Percentiles rank a stretch among this genome's conserved stretches.
Conservation (phyloP, 2,113 vertebrate genomes). For the Ascaphus truei region DNA sequence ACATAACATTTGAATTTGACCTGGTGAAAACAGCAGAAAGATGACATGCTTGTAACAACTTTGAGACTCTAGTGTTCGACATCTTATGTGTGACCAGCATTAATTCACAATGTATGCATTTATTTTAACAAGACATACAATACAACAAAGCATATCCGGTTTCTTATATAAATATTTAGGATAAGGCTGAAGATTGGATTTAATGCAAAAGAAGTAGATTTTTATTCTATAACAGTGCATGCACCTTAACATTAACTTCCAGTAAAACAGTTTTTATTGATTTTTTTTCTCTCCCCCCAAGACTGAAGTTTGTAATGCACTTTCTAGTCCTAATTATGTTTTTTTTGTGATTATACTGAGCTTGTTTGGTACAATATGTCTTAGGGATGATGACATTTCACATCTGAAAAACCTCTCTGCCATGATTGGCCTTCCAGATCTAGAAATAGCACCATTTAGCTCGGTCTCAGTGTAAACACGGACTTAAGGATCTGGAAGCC, state of each 20-base stretch:
- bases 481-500: constrained; percentile 42
- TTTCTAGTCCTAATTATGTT: constrained; percentile 10
- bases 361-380: constrained; percentile 9
- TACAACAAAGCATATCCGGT: too few species aligned
- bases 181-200: too few species aligned
- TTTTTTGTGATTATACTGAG: not conserved
- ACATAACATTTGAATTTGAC: too few species aligned
- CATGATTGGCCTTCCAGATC: constrained; percentile 15
- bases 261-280: constrained; percentile 5
- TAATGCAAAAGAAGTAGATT: too few species aligned
- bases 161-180: too few species aligned
- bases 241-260: not conserved
- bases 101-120: too few species aligned
- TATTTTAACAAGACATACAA: too few species aligned
- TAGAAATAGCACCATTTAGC: constrained; percentile 26
- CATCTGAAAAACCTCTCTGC: constrained; percentile 17
- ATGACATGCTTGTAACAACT: too few species aligned
- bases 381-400: constrained; percentile 16
- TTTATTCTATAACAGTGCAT: not conserved
- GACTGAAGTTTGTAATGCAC: constrained; percentile 7
- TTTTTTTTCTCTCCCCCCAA: constrained; percentile 22
- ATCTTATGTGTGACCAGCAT: too few species aligned
- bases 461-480: constrained; percentile 52
- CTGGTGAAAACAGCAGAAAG: too few species aligned
- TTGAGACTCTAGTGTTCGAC: too few species aligned